Conservation (phyloP, 2,888 invertebrate species). For the Calameuta pallipes region DNA sequence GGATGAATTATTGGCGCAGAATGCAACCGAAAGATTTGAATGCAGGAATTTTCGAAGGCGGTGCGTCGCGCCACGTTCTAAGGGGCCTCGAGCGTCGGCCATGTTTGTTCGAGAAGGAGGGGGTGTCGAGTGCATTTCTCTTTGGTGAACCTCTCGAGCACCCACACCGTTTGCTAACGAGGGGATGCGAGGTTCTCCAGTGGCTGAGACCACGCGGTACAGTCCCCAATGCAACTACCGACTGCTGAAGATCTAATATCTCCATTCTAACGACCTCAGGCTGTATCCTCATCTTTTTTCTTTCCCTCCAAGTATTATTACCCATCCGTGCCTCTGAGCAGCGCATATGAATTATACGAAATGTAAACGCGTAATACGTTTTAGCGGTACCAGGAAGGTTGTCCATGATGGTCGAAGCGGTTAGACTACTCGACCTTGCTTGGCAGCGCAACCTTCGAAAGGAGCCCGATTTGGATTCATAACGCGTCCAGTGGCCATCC, state of each 20-base stretch:
- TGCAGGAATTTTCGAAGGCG: background rate
- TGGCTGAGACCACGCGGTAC: conserved; percentile 5
- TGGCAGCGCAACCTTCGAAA: background rate
- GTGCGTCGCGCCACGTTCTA: background rate
- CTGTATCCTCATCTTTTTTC: background rate
- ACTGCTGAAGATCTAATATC: background rate
- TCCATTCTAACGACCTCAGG: background rate
- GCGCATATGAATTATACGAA: background rate
- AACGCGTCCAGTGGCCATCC: background rate
- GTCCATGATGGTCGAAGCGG: background rate
- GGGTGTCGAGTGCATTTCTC: conserved; percentile 56
- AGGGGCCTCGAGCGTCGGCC: conserved; percentile 46
- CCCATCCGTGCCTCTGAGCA: background rate
- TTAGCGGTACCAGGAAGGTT: background rate
- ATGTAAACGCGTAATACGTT: background rate
- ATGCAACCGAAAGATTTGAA: background rate
- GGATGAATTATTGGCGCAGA: background rate
- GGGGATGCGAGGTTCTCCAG: conserved; percentile 31
- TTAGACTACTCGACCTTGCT: background rate
- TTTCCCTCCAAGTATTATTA: background rate
- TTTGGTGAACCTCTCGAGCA: conserved; percentile 59
- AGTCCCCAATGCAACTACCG: background rate
- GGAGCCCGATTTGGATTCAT: conserved; percentile 3
- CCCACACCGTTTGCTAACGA: conserved; percentile 53
- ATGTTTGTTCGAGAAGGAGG: conserved; percentile 45